Percentiles rank a stretch among this genome's conserved stretches.
Evolutionary conservation across 2,888 invertebrate genomes (phyloP).

Genomic region (Listrodromus nycthemerus): DNA sequence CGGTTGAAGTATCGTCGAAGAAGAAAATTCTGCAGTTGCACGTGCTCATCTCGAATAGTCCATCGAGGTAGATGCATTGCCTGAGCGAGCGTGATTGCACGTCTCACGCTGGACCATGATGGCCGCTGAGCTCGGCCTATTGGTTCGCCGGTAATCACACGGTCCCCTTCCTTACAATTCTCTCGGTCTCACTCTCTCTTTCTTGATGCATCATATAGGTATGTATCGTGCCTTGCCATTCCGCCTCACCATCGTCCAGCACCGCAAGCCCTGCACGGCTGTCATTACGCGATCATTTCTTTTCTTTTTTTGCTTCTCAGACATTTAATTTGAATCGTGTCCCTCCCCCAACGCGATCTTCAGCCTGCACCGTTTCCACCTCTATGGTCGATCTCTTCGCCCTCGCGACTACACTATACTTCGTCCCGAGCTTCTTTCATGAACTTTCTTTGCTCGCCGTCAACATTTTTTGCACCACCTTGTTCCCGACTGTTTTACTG

Average conservation of each 20-base stretch:
- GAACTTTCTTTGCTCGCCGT: constrained; percentile 20
- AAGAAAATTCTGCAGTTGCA: constrained; percentile 37
- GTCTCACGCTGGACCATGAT: constrained; percentile 84
- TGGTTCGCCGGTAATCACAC: constrained; percentile 83
- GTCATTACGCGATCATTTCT: constrained; percentile 80
- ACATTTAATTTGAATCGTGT: constrained; percentile 81
- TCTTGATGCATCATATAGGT: constrained; percentile 61
- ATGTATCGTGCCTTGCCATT: constrained; percentile 47
- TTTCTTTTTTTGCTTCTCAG: constrained; percentile 77
- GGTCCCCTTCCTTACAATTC: constrained; percentile 75
- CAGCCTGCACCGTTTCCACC: constrained; percentile 35
- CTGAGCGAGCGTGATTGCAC: constrained; percentile 82
- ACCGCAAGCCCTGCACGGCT: constrained; percentile 73
- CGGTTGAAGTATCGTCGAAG: constrained; percentile 6
- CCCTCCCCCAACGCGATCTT: constrained; percentile 71
- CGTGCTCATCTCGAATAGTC: constrained; percentile 60
- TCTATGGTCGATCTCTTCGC: constrained; percentile 1
- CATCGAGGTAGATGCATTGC: constrained; percentile 57
- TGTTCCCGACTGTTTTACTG: background rate
- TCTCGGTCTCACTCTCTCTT: constrained; percentile 46
- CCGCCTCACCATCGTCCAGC: constrained; percentile 49
- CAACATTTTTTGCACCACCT: constrained; percentile 1
- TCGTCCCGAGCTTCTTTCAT: constrained; percentile 13
- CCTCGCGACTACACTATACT: background rate
- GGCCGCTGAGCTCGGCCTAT: constrained; percentile 83